phyloP scores from a whole-genome alignment of 2,113 vertebrate species.

The Callaeas wilsoni region DNA sequence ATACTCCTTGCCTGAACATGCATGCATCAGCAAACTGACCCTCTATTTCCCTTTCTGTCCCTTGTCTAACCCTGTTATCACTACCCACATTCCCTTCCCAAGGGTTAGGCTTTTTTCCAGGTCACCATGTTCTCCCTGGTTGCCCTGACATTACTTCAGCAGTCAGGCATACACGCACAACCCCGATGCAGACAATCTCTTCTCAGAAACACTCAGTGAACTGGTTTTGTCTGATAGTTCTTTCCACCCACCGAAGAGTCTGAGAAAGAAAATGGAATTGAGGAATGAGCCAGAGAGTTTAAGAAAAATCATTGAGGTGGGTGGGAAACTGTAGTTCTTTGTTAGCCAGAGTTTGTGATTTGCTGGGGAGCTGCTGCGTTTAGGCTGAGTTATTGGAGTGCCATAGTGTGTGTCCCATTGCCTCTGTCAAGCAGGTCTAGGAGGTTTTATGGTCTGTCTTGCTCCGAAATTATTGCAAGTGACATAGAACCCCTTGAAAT shows the following conservation, averaged over 20 bases:
- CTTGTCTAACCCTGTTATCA: constrained; percentile 35
- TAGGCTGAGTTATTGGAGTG: background rate
- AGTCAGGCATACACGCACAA: background rate
- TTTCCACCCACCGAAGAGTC: background rate
- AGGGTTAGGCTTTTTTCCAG: constrained; percentile 39
- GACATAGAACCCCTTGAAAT: constrained; percentile 23
- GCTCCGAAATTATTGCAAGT: constrained; percentile 33
- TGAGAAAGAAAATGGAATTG: background rate
- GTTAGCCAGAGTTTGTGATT: background rate
- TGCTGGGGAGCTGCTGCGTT: background rate
- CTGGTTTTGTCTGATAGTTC: background rate
- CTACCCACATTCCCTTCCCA: constrained; percentile 3
- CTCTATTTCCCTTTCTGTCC: background rate
- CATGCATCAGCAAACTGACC: background rate
- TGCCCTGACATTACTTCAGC: constrained; percentile 6
- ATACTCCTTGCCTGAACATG: background rate
- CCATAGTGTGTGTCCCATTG: background rate
- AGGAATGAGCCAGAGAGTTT: background rate
- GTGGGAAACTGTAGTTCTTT: background rate
- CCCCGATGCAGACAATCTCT: background rate
- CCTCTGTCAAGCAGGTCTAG: background rate
- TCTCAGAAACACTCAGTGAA: background rate
- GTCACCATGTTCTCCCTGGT: constrained; percentile 20
- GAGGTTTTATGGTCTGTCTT: constrained; percentile 36
- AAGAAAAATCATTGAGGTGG: background rate